phyloP scores from a whole-genome alignment of 2,888 invertebrate genomes.

The Synanthedon formicaeformis region DNA sequence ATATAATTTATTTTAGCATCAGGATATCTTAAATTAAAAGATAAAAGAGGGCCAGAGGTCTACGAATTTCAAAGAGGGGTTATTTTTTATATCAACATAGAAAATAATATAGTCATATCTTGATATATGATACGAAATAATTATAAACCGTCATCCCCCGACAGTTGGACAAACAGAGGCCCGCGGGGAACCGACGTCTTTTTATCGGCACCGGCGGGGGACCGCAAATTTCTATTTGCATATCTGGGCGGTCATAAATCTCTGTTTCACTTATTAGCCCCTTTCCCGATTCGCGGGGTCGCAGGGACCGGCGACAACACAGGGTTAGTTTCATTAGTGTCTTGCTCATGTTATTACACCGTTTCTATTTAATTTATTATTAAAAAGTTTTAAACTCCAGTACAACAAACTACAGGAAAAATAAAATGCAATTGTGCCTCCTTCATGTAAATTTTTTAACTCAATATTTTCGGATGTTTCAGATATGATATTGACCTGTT shows the following conservation, averaged over 20 bases:
- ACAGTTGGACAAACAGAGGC: slow-evolving; percentile 60
- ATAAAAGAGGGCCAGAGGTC: neutral
- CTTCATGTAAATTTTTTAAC: too few relatives aligned
- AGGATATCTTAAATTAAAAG: neutral
- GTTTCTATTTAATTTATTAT: too few relatives aligned
- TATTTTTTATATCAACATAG: neutral
- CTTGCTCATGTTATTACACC: neutral
- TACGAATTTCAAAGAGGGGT: neutral
- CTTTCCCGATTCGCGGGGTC: slow-evolving; percentile 32
- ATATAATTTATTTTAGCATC: too few relatives aligned
- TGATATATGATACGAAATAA: slow-evolving; percentile 43
- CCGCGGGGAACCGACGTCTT: slow-evolving; percentile 49
- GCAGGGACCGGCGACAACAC: slow-evolving; percentile 17
- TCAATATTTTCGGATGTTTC: too few relatives aligned
- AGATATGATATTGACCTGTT: too few relatives aligned
- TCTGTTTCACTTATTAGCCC: slow-evolving; percentile 68
- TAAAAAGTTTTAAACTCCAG: too few relatives aligned
- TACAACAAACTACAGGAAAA: too few relatives aligned
- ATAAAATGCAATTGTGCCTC: too few relatives aligned
- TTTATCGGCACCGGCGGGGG: slow-evolving; percentile 65
- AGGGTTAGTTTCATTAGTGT: slow-evolving; percentile 21
- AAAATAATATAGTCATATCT: slow-evolving; percentile 5
- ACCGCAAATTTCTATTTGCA: slow-evolving; percentile 70
- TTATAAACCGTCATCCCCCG: slow-evolving; percentile 49
- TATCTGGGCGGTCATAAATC: slow-evolving; percentile 68